phyloP scores from a whole-genome alignment of 2,113 vertebrate species.

The Falcunculus frontatus region DNA sequence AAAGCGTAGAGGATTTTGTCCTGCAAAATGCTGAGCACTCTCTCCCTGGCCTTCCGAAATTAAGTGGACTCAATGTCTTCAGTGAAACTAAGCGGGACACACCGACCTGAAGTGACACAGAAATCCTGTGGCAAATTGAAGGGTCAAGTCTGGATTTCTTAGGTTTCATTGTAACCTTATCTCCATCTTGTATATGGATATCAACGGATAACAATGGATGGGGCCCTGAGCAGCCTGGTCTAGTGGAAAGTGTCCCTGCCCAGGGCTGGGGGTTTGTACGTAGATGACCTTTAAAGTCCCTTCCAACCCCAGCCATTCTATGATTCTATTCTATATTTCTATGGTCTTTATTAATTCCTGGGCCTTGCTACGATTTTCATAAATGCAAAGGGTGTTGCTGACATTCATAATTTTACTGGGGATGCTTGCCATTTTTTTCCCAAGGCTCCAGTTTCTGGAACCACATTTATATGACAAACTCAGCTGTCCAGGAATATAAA shows the following conservation, averaged over 20 bases:
- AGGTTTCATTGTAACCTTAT: background rate
- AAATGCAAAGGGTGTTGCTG: background rate
- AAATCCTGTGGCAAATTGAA: background rate
- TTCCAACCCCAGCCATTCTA: background rate
- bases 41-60: background rate
- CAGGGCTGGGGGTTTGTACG: accelerated
- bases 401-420: background rate
- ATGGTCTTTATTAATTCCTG: background rate
- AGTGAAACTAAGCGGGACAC: background rate
- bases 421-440: background rate
- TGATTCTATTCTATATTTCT: background rate
- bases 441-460: background rate
- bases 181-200: background rate
- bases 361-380: background rate
- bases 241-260: background rate
- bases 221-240: background rate
- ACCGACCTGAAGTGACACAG: background rate
- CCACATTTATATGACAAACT: background rate
- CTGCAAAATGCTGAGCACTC: background rate
- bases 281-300: background rate
- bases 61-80: background rate
- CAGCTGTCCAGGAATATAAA: background rate
- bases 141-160: background rate
- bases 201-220: background rate
- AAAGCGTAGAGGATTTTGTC: background rate